Conservation (phyloP, 2,113 vertebrate species). For the Ursus arctos region DNA sequence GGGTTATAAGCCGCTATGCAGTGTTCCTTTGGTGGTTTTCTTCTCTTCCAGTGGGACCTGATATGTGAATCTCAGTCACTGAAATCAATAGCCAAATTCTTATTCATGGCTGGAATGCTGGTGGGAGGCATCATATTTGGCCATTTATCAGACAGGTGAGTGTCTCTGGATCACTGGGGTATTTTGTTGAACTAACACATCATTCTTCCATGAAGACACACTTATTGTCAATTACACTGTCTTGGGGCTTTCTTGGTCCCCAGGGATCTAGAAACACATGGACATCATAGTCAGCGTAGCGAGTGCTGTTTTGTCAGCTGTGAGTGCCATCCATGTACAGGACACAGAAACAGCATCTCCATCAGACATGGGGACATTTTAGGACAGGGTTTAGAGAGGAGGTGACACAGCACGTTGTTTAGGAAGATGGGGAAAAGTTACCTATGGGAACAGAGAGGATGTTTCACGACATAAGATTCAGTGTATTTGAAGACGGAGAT, state of each 20-base stretch:
- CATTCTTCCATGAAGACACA: not conserved
- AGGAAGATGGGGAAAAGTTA: not conserved
- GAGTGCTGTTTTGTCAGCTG: not conserved
- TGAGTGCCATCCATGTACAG: accelerated
- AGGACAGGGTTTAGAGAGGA: not conserved
- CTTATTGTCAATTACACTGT: not conserved
- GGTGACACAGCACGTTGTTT: not conserved
- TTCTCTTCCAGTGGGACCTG: slow-evolving; percentile 86
- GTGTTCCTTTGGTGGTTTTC: not conserved
- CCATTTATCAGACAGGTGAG: slow-evolving; percentile 82
- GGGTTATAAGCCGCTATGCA: too few species aligned
- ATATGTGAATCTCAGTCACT: slow-evolving; percentile 85
- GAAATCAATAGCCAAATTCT: slow-evolving; percentile 85
- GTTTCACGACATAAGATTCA: not conserved
- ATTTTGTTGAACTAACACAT: not conserved
- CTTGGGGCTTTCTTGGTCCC: not conserved
- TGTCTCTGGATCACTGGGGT: not conserved
- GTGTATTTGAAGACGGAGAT: not conserved
- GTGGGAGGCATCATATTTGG: slow-evolving; percentile 86
- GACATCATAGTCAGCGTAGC: not conserved
- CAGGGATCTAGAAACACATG: not conserved
- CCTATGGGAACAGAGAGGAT: not conserved
- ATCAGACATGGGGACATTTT: not conserved
- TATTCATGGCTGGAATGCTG: slow-evolving; percentile 88
- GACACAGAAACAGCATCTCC: not conserved